phyloP scores from a whole-genome alignment of 2,113 vertebrate genomes.

The Colistium nudipinnis region DNA sequence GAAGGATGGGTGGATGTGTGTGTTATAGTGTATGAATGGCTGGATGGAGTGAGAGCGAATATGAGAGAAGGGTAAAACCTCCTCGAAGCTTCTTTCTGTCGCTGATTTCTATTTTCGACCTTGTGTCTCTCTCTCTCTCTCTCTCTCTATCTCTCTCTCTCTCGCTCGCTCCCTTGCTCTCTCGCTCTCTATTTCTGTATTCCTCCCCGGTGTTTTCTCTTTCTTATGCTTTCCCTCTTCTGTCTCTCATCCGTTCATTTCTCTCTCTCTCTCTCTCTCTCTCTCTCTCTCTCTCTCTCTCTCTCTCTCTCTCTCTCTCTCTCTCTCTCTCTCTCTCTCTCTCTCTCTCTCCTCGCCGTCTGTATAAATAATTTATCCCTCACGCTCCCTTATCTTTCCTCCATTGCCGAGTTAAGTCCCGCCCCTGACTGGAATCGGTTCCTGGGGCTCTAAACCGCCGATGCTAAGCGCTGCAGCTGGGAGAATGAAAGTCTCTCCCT shows the following conservation, averaged over 20 bases:
- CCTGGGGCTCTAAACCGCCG: conserved; percentile 46
- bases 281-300: neutral
- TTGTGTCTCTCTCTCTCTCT: conserved; percentile 24
- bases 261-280: conserved; percentile 8
- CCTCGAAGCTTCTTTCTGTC: conserved; percentile 23
- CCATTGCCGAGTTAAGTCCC: conserved; percentile 59
- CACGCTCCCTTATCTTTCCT: conserved; percentile 66
- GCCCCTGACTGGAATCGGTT: conserved; percentile 40
- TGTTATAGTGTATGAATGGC: conserved; percentile 34
- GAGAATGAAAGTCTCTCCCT: conserved; percentile 33
- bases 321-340: neutral
- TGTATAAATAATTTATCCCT: conserved; percentile 75
- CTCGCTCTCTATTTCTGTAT: conserved; percentile 9
- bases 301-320: no score
- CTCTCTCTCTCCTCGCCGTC: conserved; percentile 18
- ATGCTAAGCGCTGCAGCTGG: conserved; percentile 47
- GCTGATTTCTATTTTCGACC: conserved; percentile 62
- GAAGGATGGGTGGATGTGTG: conserved; percentile 25
- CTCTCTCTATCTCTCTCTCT: conserved; percentile 12
- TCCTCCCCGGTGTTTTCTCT: conserved; percentile 35
- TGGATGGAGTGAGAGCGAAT: conserved; percentile 2
- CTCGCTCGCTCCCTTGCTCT: conserved; percentile 17
- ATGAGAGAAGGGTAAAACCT: conserved; percentile 10
- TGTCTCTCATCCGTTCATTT: conserved; percentile 51
- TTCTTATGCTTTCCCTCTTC: conserved; percentile 30